phyloP scores from a whole-genome alignment of 2,888 invertebrate genomes.

The Drosophila koepferae region DNA sequence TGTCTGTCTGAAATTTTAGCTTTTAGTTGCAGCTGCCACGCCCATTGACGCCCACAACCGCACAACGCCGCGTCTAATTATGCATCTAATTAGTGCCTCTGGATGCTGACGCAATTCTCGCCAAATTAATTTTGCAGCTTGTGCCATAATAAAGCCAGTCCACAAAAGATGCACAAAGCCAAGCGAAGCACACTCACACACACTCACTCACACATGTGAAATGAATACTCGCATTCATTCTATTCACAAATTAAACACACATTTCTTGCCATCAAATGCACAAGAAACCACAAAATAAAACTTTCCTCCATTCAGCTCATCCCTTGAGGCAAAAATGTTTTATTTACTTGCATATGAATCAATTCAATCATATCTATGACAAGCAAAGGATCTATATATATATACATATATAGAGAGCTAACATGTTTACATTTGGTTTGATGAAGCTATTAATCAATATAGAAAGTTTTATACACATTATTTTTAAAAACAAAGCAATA shows the following conservation, averaged over 20 bases:
- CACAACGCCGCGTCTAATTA: slow-evolving; percentile 61
- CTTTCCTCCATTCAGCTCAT: background rate
- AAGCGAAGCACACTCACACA: background rate
- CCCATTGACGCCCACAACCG: background rate
- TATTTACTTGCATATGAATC: background rate
- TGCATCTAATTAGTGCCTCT: slow-evolving; percentile 72
- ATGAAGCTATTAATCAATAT: background rate
- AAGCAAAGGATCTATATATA: background rate
- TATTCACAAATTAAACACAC: slow-evolving; percentile 44
- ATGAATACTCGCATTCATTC: slow-evolving; percentile 22
- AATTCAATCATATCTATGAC: background rate
- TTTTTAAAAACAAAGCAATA: background rate
- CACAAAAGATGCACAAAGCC: slow-evolving; percentile 52
- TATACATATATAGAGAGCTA: background rate
- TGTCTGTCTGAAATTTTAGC: slow-evolving; percentile 3
- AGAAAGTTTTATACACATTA: no score
- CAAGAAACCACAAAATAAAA: slow-evolving; percentile 12
- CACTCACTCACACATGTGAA: background rate
- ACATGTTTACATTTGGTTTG: background rate
- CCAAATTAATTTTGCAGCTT: slow-evolving; percentile 63
- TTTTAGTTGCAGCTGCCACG: slow-evolving; percentile 14
- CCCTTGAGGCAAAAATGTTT: background rate
- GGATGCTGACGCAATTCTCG: slow-evolving; percentile 62
- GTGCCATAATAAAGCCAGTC: slow-evolving; percentile 52
- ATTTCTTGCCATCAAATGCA: slow-evolving; percentile 26